A percentile compares a stretch with the other conserved stretches of the same genome.
Conservation (phyloP, 2,888 invertebrate species). For the Macrophya annulata region DNA sequence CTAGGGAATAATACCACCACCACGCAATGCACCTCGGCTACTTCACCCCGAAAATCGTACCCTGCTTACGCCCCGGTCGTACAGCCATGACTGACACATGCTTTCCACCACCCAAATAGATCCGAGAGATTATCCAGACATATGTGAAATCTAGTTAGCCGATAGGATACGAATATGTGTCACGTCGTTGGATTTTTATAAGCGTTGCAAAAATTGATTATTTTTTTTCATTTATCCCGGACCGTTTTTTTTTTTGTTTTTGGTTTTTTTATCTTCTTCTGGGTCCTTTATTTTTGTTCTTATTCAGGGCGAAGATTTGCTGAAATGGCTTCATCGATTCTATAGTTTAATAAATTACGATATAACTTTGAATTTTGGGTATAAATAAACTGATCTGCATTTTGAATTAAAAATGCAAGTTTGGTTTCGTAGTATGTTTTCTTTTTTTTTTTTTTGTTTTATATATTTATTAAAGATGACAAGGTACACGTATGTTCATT, state of each 20-base stretch:
- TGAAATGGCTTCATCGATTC: background rate
- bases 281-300: too few species aligned
- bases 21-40: slow-evolving; percentile 29
- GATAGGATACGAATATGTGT: slow-evolving; percentile 57
- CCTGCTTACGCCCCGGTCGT: slow-evolving; percentile 11
- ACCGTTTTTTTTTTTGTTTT: background rate
- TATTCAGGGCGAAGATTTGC: background rate
- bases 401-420: background rate
- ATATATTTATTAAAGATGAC: slow-evolving; percentile 41
- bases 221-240: background rate
- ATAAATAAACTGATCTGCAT: background rate
- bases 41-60: slow-evolving; percentile 36
- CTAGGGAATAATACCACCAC: slow-evolving; percentile 64
- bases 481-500: slow-evolving; percentile 55
- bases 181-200: background rate
- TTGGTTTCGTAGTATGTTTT: background rate
- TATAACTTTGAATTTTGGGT: background rate
- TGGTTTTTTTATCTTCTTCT: too few species aligned
- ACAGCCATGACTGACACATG: slow-evolving; percentile 36
- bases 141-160: slow-evolving; percentile 58
- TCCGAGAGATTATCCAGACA: slow-evolving; percentile 52
- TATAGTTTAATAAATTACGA: background rate
- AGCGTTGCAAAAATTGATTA: background rate
- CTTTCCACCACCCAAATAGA: slow-evolving; percentile 8
- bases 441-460: too few species aligned